phyloP scores from a whole-genome alignment of 2,797 vertebrate genomes.

The Moxostoma hubbsi region DNA sequence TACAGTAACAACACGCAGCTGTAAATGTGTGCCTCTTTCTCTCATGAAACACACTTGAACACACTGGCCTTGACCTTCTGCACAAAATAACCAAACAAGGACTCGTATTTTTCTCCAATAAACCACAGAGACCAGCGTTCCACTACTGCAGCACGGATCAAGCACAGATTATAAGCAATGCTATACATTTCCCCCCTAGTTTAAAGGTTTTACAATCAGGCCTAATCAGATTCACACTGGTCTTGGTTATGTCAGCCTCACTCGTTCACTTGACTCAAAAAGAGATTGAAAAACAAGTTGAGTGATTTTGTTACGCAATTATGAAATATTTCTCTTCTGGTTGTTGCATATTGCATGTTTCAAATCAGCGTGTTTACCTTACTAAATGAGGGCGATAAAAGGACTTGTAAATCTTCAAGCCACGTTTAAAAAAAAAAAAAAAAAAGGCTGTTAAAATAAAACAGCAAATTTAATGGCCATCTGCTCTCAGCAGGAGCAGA shows the following conservation, averaged over 20 bases:
- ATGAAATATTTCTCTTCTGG: slow-evolving; percentile 21
- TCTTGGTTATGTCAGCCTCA: slow-evolving; percentile 32
- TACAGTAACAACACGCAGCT: slow-evolving; percentile 30
- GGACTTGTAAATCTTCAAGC: slow-evolving; percentile 70
- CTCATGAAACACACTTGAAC: slow-evolving; percentile 9
- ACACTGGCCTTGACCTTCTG: slow-evolving; percentile 26
- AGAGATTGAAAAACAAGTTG: slow-evolving; percentile 33
- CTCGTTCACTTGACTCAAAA: not conserved
- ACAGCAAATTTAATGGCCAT: slow-evolving; percentile 79
- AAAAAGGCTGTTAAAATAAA: slow-evolving; percentile 74
- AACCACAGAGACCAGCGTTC: slow-evolving; percentile 10
- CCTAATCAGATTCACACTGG: slow-evolving; percentile 48
- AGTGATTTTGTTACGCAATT: slow-evolving; percentile 25
- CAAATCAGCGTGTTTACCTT: slow-evolving; percentile 68
- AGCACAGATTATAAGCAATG: slow-evolving; percentile 16
- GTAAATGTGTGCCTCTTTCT: slow-evolving; percentile 3
- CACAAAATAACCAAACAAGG: slow-evolving; percentile 40
- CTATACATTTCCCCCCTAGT: slow-evolving; percentile 9
- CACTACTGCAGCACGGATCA: slow-evolving; percentile 36
- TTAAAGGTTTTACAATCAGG: slow-evolving; percentile 33
- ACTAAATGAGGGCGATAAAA: slow-evolving; percentile 75
- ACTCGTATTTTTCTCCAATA: slow-evolving; percentile 40
- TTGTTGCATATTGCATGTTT: slow-evolving; percentile 62
- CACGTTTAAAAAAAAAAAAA: slow-evolving; percentile 63
- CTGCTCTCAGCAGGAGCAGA: slow-evolving; percentile 73